Conservation (phyloP, 2,888 invertebrate species). For the Lymantria dispar region DNA sequence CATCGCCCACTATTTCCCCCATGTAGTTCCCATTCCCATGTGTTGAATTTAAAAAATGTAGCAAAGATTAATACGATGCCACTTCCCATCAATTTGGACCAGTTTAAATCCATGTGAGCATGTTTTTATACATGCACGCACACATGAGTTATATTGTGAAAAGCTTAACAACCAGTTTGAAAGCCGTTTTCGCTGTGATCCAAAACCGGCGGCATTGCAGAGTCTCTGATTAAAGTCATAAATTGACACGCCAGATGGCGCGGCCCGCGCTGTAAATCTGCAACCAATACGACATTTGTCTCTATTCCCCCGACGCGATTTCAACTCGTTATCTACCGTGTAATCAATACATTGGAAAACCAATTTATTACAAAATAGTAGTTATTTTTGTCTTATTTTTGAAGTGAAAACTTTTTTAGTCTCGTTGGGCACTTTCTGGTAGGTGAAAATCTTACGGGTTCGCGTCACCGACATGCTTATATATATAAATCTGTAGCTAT, state of each 20-base stretch:
- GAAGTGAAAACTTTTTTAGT: too few species aligned
- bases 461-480: too few species aligned
- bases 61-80: too few species aligned
- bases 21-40: too few species aligned
- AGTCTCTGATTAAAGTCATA: slow-evolving; percentile 76
- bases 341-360: slow-evolving; percentile 31
- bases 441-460: too few species aligned
- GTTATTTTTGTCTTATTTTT: too few species aligned
- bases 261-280: slow-evolving; percentile 72
- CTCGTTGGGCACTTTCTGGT: too few species aligned
- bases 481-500: too few species aligned
- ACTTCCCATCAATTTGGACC: slow-evolving; percentile 23
- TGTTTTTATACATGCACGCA: not conserved
- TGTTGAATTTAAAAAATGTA: too few species aligned
- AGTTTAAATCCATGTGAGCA: slow-evolving; percentile 22
- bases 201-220: slow-evolving; percentile 33
- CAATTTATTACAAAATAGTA: not conserved
- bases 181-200: slow-evolving; percentile 29
- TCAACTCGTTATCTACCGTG: slow-evolving; percentile 48
- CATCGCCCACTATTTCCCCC: too few species aligned
- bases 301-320: slow-evolving; percentile 63
- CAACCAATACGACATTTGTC: slow-evolving; percentile 76
- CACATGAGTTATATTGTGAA: slow-evolving; percentile 1
- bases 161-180: slow-evolving; percentile 29
- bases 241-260: slow-evolving; percentile 75